Conservation (phyloP, 2,797 vertebrate species). For the Glyptemys insculpta region DNA sequence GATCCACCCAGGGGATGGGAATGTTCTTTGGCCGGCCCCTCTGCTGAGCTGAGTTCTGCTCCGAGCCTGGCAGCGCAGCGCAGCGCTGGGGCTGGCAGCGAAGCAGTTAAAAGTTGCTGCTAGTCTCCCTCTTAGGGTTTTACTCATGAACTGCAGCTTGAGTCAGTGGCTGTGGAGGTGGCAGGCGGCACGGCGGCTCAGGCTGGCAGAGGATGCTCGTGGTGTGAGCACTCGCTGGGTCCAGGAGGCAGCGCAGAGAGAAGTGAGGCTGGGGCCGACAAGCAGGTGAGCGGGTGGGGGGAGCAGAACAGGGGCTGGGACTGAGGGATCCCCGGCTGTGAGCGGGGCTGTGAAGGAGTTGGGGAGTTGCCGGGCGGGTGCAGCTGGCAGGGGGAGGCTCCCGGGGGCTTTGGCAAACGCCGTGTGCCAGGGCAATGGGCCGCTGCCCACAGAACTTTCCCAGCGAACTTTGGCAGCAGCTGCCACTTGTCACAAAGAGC, state of each 20-base stretch:
- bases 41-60: neutral
- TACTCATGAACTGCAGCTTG: conserved; percentile 63
- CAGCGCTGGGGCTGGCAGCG: conserved; percentile 37
- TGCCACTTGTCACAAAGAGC: neutral
- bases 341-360: neutral
- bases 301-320: neutral
- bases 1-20: neutral
- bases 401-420: neutral
- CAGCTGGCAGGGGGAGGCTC: neutral
- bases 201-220: neutral
- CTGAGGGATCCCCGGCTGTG: accelerated
- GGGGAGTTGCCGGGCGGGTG: neutral
- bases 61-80: neutral
- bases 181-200: conserved; percentile 34
- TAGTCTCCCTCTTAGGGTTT: conserved; percentile 73
- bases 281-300: accelerated
- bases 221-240: accelerated
- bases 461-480: too few relatives aligned
- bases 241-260: neutral
- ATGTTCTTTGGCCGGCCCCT: too few relatives aligned
- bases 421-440: neutral
- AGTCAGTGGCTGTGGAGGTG: conserved; percentile 72
- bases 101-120: conserved; percentile 70
- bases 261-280: neutral
- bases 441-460: neutral